These are phyloP conservation scores for Toxonevra muliebris DNA, from an alignment of 2,888 invertebrate species.

Conservation along the genomic window DNA sequence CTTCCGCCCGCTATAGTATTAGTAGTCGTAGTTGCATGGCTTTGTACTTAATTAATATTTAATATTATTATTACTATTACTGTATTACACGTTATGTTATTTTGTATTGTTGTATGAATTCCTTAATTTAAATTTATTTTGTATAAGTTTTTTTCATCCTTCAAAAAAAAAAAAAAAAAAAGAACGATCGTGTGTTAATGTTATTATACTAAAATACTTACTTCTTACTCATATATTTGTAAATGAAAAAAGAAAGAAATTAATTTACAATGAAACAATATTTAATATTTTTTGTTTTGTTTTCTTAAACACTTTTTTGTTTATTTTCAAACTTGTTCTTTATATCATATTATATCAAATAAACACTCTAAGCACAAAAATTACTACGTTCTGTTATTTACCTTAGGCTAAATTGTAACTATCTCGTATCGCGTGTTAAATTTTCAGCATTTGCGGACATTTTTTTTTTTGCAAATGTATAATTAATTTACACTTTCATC, in stretches of 20 bases:
- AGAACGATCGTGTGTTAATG: too few species aligned
- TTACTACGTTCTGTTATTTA: constrained; percentile 51
- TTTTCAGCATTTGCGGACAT: too few species aligned
- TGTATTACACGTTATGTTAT: background rate
- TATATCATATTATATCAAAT: background rate
- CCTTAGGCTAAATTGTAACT: constrained; percentile 12
- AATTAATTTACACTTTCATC: too few species aligned
- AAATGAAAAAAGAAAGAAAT: too few species aligned
- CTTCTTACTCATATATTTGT: too few species aligned
- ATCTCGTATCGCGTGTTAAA: constrained; percentile 10
- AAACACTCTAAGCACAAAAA: constrained; percentile 57
- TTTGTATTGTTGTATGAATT: background rate
- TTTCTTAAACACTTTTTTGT: background rate
- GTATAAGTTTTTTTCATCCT: background rate
- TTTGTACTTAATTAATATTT: constrained; percentile 16
- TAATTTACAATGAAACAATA: too few species aligned
- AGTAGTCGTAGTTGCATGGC: constrained; percentile 2
- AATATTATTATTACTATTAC: constrained; percentile 13
- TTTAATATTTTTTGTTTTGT: background rate
- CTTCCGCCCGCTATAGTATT: background rate
- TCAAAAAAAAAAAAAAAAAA: too few species aligned
- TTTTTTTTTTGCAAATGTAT: too few species aligned
- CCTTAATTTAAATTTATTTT: background rate
- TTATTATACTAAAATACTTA: too few species aligned
- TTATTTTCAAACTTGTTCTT: constrained; percentile 4